Base-by-base conservation (phyloP, 2,797 vertebrate genomes). In the Garrulus glandarius region DNA sequence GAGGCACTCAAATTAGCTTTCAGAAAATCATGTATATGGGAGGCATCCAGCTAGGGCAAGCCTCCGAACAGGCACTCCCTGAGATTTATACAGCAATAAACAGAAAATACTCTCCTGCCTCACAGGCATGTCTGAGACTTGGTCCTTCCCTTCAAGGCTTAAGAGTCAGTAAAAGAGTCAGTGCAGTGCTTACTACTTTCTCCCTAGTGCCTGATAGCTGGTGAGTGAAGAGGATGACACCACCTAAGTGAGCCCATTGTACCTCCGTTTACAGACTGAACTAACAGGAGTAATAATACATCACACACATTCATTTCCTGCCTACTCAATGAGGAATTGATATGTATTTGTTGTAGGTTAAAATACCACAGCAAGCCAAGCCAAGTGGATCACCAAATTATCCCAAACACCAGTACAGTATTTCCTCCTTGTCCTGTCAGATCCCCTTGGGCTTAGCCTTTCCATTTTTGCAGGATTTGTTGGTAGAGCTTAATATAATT, bases 31-130 rank as follows among this genome's bases (percentile, higher is more conserved):
- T 43, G 18, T 15, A 11, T 53, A 21, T 1, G 12, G 70, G 55
- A 81, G 34, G 27, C 52, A 78, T 41, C 52, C 26, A 55, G 52
- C n/a, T 24, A 34, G 23, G 20, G 47, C 30, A n/a, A 49, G 43
- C 20, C 78, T 77, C 64, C 34, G 30, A 84, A 78, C 3, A 81
- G 67, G 44, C 8, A 7, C 3, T 52, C 22, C n/a, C 55, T 82
- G 77, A 67, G 78, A 89, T 74, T 87, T 80, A 64, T 74, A n/a
- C 21, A 59, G 29, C 64, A 43, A 37, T 77, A 70, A 83, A 49
- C 44, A 92, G 53, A 80, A 79, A 81, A 89, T 24, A 60, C 44
- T 47, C 11, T 52, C 43, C 71, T 77, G 52, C 37, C 59, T 93
- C 46, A 50, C 6, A 27, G n/a, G 16, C 39, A 12, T 24, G 13